Evolutionary conservation across 2,888 invertebrate genomes (phyloP).

Genomic region (Torymus texanus): DNA sequence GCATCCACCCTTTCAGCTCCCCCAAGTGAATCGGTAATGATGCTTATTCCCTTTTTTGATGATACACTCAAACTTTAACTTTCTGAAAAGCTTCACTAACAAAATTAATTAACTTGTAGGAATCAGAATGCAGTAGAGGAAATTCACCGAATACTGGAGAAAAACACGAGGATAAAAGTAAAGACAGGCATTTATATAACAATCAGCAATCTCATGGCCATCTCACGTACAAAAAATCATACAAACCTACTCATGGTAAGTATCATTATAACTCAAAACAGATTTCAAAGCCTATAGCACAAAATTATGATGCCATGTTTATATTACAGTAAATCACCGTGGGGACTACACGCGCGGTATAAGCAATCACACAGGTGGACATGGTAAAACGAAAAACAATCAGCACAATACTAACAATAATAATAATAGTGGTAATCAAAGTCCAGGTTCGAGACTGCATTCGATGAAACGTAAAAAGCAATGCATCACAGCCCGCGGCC

Average conservation of each 20-base stretch:
- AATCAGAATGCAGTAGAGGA: conserved; percentile 73
- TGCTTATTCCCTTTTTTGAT: no score
- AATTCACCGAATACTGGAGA: conserved; percentile 73
- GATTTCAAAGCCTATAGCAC: not conserved
- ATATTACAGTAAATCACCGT: conserved; percentile 65
- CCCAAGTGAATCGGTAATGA: conserved; percentile 72
- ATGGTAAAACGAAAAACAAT: conserved; percentile 65
- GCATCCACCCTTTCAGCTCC: conserved; percentile 73
- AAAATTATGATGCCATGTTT: conserved; percentile 6
- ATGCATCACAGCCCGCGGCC: conserved; percentile 67
- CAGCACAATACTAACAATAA: conserved; percentile 65
- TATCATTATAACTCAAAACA: conserved; percentile 41
- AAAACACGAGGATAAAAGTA: conserved; percentile 69
- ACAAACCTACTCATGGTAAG: conserved; percentile 70
- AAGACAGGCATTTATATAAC: conserved; percentile 68
- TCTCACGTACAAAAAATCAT: conserved; percentile 70
- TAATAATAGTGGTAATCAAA: conserved; percentile 67
- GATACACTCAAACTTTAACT: no score
- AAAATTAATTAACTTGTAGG: conserved; percentile 60
- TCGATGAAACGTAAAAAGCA: conserved; percentile 72
- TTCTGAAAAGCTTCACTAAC: not conserved
- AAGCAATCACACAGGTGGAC: conserved; percentile 67
- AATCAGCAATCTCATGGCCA: conserved; percentile 68
- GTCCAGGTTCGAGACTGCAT: conserved; percentile 67
- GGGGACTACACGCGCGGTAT: conserved; percentile 69